Percentiles rank a stretch among this genome's conserved stretches.
These are phyloP conservation scores for Drosophila eohydei DNA, from an alignment of 2,888 invertebrate genomes.

Conservation along the genomic window DNA sequence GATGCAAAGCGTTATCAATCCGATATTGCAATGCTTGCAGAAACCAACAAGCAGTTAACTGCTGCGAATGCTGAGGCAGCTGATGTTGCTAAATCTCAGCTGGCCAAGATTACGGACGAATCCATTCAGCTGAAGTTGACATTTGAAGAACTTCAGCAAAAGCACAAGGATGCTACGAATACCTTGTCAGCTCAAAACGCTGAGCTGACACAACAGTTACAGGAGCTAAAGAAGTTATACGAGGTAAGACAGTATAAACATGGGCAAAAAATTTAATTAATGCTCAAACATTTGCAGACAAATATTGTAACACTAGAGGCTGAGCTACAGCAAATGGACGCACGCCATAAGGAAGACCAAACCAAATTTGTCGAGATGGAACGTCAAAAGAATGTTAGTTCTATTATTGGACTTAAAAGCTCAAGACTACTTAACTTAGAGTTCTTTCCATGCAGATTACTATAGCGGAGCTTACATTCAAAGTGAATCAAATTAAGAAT, in stretches of 20 bases:
- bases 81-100: neutral
- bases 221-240: neutral
- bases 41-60: slow-evolving; percentile 5
- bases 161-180: neutral
- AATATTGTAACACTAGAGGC: neutral
- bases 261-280: neutral
- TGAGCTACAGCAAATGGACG: slow-evolving; percentile 12
- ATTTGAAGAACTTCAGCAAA: neutral
- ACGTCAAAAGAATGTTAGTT: slow-evolving; percentile 8
- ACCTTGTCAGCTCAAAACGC: slow-evolving; percentile 1
- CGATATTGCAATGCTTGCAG: slow-evolving; percentile 8
- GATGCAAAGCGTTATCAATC: neutral
- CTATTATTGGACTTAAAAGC: neutral
- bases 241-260: slow-evolving; percentile 8
- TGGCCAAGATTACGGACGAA: neutral
- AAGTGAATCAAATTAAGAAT: slow-evolving; percentile 29
- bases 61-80: neutral
- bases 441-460: neutral
- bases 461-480: slow-evolving; percentile 20
- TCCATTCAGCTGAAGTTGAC: neutral
- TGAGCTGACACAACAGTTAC: slow-evolving; percentile 1
- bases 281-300: slow-evolving; percentile 9
- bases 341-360: neutral
- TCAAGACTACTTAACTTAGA: neutral
- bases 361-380: slow-evolving; percentile 2